Evolutionary conservation across 2,888 invertebrate species (phyloP).

Genomic region (Ophion costatus): DNA sequence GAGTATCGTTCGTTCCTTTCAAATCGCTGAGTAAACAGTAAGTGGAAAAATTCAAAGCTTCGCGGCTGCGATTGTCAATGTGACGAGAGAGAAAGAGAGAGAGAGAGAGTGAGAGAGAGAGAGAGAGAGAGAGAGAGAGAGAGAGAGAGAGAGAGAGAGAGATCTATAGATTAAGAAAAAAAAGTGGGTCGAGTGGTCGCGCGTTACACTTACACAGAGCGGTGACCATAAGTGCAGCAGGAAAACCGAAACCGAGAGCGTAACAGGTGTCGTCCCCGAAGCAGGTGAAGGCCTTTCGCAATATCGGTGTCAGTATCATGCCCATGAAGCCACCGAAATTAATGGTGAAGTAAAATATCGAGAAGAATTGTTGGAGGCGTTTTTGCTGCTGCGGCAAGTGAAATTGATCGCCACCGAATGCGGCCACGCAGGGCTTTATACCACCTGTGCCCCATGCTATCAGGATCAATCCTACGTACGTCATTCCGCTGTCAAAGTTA

Average conservation of each 20-base stretch:
- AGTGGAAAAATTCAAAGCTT: background rate
- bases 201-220: conserved; percentile 86
- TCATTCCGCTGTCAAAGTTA: conserved; percentile 83
- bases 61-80: background rate
- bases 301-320: conserved; percentile 89
- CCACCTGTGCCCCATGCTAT: conserved; percentile 93
- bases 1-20: no score
- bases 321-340: conserved; percentile 89
- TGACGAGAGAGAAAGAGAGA: conserved; percentile 4
- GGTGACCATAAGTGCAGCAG: conserved; percentile 88
- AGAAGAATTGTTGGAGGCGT: conserved; percentile 90
- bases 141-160: conserved; percentile 31
- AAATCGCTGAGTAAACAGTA: no score
- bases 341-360: conserved; percentile 93
- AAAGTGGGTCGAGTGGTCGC: conserved; percentile 37
- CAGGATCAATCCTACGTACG: conserved; percentile 85
- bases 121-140: conserved; percentile 31
- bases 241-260: conserved; percentile 91
- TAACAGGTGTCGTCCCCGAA: conserved; percentile 90
- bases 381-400: conserved; percentile 88
- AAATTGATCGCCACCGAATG: conserved; percentile 95
- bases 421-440: conserved; percentile 94
- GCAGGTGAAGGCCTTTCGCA: conserved; percentile 88
- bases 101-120: conserved; percentile 25
- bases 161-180: background rate